A percentile compares a stretch with the other conserved stretches of the same genome.
These are phyloP conservation scores for Osmerus mordax DNA, from an alignment of 2,113 vertebrate species.

Conservation along the genomic window DNA sequence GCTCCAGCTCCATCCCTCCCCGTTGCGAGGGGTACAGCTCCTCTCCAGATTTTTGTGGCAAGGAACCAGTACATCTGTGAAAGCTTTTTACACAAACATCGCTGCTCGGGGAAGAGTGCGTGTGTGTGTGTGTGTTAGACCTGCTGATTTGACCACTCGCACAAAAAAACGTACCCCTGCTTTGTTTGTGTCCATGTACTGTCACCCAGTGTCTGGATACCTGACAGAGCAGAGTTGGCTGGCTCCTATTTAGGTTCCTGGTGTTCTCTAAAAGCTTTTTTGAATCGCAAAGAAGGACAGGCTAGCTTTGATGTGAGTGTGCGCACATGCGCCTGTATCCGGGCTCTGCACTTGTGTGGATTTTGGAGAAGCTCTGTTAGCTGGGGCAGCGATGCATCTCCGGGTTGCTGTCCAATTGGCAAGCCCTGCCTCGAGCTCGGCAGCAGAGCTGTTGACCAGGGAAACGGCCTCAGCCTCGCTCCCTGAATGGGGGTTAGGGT, in stretches of 20 bases:
- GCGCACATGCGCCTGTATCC: neutral
- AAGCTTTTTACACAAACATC: constrained; percentile 43
- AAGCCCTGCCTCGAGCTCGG: neutral
- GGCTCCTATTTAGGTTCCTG: no score
- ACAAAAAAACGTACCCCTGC: no score
- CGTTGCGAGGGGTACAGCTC: constrained; percentile 34
- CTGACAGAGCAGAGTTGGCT: no score
- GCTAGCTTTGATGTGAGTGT: neutral
- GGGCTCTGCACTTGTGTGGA: neutral
- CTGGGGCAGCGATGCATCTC: neutral
- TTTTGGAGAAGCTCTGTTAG: neutral
- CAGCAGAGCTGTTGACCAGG: constrained; percentile 7
- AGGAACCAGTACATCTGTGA: constrained; percentile 61
- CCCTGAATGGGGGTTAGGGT: neutral
- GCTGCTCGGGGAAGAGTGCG: neutral
- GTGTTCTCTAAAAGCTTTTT: no score
- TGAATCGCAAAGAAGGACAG: no score
- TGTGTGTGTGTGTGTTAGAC: neutral
- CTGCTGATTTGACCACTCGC: no score
- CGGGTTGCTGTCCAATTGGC: neutral
- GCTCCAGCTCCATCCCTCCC: constrained; percentile 19
- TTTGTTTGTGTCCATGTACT: no score
- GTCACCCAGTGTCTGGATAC: no score
- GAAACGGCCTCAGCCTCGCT: neutral
- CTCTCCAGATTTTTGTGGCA: constrained; percentile 33